Evolutionary conservation across 2,888 invertebrate species (phyloP).

Genomic region (Phorcus lineatus): DNA sequence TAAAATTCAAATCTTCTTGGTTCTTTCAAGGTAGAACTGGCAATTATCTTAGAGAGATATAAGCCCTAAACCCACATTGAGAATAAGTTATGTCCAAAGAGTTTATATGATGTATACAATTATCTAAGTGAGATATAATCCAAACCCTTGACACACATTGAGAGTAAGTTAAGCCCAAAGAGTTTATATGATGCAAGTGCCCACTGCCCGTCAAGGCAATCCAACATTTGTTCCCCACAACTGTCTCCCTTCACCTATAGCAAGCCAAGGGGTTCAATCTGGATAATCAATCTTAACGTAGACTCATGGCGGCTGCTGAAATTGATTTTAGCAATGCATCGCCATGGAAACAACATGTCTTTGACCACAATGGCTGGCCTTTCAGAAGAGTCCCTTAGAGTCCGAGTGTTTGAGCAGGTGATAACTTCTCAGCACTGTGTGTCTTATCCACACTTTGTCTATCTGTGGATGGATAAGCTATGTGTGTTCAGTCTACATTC

Average conservation of each 20-base stretch:
- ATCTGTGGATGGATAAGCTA: not conserved
- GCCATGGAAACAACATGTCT: conserved; percentile 7
- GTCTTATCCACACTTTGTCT: not conserved
- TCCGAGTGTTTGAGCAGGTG: not conserved
- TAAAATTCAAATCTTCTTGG: too few species aligned
- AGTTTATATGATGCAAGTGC: not conserved
- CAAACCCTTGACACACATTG: too few species aligned
- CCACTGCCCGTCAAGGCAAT: not conserved
- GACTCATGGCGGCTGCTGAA: not conserved
- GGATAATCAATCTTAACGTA: not conserved
- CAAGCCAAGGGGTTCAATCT: not conserved
- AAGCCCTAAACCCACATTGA: too few species aligned
- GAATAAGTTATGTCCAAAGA: too few species aligned
- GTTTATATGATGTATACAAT: too few species aligned
- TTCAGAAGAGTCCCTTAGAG: not conserved
- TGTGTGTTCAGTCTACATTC: not conserved
- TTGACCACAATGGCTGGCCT: not conserved
- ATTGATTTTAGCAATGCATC: conserved; percentile 4
- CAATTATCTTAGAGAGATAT: too few species aligned
- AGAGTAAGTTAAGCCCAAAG: too few species aligned
- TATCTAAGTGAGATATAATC: too few species aligned
- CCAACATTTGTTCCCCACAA: not conserved
- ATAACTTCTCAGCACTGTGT: not conserved
- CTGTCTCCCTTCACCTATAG: not conserved
- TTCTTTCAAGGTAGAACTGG: too few species aligned